Conservation (phyloP, 2,888 invertebrate genomes). For the Morinoia aosen region DNA sequence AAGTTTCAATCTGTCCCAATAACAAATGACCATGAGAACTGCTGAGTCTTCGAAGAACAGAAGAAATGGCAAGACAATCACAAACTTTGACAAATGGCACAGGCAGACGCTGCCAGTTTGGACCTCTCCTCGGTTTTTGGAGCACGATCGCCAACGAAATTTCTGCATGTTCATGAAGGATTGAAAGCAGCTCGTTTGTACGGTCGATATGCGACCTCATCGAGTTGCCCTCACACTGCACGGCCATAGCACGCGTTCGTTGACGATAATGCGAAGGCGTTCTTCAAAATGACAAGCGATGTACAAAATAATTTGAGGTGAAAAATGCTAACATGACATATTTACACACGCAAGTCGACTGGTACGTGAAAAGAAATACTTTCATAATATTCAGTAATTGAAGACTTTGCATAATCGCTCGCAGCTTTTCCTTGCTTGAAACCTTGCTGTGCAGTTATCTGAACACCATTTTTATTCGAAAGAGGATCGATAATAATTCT, state of each 20-base stretch:
- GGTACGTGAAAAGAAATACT: neutral
- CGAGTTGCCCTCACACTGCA: neutral
- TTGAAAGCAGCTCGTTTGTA: neutral
- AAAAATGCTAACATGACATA: neutral
- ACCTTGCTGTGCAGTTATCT: neutral
- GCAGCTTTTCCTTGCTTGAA: neutral
- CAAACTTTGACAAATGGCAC: neutral
- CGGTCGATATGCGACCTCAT: neutral
- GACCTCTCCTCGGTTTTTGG: neutral
- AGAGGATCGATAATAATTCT: neutral
- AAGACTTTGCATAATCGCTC: neutral
- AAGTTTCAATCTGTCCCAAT: neutral
- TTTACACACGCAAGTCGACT: neutral
- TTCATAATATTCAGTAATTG: neutral
- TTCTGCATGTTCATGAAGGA: neutral
- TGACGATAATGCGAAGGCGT: neutral
- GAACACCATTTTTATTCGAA: neutral
- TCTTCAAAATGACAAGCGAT: neutral
- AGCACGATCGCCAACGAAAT: neutral
- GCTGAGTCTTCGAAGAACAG: neutral
- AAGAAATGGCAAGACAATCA: neutral
- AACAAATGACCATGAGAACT: neutral
- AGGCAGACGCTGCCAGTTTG: neutral
- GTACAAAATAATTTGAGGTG: neutral
- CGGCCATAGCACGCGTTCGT: neutral